A percentile compares a stretch with the other conserved stretches of the same genome.
These are phyloP conservation scores for Papilio polyxenes DNA, from an alignment of 1,140 invertebrate genomes.

Conservation along the genomic window DNA sequence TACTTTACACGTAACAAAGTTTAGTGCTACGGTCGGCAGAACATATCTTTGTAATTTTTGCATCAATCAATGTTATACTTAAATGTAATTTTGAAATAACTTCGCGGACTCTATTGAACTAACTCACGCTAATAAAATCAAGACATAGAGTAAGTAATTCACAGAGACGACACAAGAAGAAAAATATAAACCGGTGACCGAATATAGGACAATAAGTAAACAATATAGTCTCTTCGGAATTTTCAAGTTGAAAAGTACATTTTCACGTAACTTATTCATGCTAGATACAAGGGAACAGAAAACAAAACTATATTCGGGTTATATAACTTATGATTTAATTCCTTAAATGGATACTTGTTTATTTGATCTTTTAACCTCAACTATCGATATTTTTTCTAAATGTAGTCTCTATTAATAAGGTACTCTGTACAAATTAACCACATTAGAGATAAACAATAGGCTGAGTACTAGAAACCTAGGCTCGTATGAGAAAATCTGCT, in stretches of 20 bases:
- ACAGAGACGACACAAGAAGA: neutral
- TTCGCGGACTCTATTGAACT: neutral
- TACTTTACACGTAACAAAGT: too few relatives aligned
- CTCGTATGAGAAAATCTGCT: conserved; percentile 40
- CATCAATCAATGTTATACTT: neutral
- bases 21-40: too few relatives aligned
- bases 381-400: neutral
- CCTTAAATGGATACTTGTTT: too few relatives aligned
- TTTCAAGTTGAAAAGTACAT: too few relatives aligned
- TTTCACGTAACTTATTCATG: too few relatives aligned
- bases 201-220: neutral
- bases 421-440: conserved; percentile 37
- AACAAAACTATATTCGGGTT: too few relatives aligned
- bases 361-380: neutral
- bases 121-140: neutral
- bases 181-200: neutral
- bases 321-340: too few relatives aligned
- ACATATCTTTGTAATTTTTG: neutral
- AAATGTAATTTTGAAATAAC: conserved; percentile 13
- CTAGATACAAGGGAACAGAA: too few relatives aligned
- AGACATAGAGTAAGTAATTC: neutral
- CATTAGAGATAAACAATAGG: conserved; percentile 41
- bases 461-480: conserved; percentile 40
- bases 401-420: neutral
- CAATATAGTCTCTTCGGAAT: neutral